These are phyloP conservation scores for human DNA, from an alignment of 2,113 vertebrate species.

Conservation along the genomic window GRCh38 chr15:74384501-74385000, in stretches of 20 bases:
- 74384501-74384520: neutral
- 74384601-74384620: neutral
- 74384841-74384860: neutral
- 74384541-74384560: neutral
- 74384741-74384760: neutral
- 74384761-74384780: neutral
- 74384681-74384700: too few relatives aligned
- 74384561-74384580: neutral
- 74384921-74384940: neutral
- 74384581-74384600: neutral
- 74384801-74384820: neutral
- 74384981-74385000: neutral
- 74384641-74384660: neutral
- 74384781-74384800: neutral
- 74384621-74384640: neutral
- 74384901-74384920: neutral
- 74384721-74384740: neutral
- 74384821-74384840: neutral
- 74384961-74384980: neutral
- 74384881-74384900: neutral
- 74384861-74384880: constrained; percentile 21
- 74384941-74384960: neutral
- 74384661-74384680: fast-evolving
- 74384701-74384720: neutral
- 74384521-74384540: neutral